phyloP scores from a whole-genome alignment of 2,888 invertebrate species.

The Sinhomidia bicolor region DNA sequence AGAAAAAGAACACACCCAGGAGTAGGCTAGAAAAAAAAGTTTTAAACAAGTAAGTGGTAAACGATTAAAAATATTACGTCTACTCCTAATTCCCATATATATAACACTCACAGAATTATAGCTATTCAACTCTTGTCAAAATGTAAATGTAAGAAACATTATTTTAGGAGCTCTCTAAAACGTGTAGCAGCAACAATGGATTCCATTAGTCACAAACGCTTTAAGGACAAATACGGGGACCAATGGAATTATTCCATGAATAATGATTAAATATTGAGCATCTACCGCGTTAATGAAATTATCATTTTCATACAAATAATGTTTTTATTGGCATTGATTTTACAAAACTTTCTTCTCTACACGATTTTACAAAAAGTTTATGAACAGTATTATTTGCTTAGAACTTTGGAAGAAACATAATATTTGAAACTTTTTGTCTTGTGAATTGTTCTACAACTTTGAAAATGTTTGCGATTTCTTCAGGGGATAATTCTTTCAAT shows the following conservation, averaged over 20 bases:
- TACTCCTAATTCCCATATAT: no score
- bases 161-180: slow-evolving; percentile 82
- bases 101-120: no score
- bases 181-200: slow-evolving; percentile 83
- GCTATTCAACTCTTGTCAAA: no score
- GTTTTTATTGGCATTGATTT: not conserved
- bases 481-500: slow-evolving; percentile 67
- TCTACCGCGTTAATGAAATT: no score
- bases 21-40: slow-evolving; percentile 83
- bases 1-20: slow-evolving; percentile 82
- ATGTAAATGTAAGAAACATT: no score
- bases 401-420: slow-evolving; percentile 67
- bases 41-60: slow-evolving; percentile 82
- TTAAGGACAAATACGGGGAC: slow-evolving; percentile 83
- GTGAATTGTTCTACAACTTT: slow-evolving; percentile 71
- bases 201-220: slow-evolving; percentile 82
- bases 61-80: no score
- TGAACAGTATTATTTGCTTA: not conserved
- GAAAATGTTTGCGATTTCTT: slow-evolving; percentile 73
- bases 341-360: not conserved
- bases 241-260: slow-evolving; percentile 83
- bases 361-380: slow-evolving; percentile 8
- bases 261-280: slow-evolving; percentile 20
- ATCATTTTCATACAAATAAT: not conserved
- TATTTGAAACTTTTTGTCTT: slow-evolving; percentile 53